Base-by-base conservation (phyloP, 1,140 invertebrate species). In the Calliphora vicina region DNA sequence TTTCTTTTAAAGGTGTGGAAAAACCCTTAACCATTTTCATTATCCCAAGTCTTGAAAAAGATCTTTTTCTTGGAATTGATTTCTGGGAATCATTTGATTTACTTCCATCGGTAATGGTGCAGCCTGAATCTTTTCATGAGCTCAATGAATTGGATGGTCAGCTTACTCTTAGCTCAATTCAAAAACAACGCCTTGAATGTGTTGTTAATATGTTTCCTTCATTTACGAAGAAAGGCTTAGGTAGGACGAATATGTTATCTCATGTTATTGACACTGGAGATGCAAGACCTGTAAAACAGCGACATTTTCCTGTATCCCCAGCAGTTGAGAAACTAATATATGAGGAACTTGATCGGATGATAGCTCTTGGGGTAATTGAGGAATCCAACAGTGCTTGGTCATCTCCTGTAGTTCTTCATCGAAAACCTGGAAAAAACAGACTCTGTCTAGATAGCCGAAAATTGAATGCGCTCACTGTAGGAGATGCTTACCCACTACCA, bases 381-480 rank as follows among this genome's bases (percentile, higher is more conserved):
- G 82, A 84, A 17, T 81, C 83, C 2, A 82, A 13, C 8, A 85
- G 84, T 29, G 35, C 82, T 15, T 85, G 82, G 84, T 85, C 84
- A 17, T 83, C 72, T 67, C 80, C 76, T 27, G 43, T 83, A 25
- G 76, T 81, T 35, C 50, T 80, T 50, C 42, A 42, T 10, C 45
- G 20, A 67, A 83, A 83, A 42, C 57, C 82, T 13, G 23, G 61
- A 8, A 83, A 83, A 73, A 42, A 81, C n/a, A 29, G 83, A 42
- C 80, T 83, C 29, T 81, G 83, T 73, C n/a, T 83, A 9, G 83
- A 83, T 71, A 71, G 45, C 15, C 29, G 82, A 0, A 84, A 83
- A 23, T 23, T 83, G 3, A 81, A 81, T 43, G 26, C 61, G 12
- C 35, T 83, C 15, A 83, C 57, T 17, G 57, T 83, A 10, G 80